Base-by-base conservation (phyloP, 1,140 invertebrate genomes). In the Ptiloglossa arizonensis region DNA sequence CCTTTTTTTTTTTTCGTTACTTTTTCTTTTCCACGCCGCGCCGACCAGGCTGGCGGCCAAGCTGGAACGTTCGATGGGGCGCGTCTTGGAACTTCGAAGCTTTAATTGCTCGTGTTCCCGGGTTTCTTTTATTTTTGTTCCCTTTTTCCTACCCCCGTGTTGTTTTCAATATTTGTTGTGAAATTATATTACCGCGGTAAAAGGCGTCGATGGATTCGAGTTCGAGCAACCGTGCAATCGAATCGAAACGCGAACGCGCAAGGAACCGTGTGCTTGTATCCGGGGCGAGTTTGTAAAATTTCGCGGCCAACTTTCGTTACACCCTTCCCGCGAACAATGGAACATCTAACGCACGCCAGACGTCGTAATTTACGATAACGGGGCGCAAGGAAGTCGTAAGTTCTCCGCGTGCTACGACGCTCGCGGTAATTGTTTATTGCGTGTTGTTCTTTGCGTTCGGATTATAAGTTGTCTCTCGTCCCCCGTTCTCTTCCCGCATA, bases 301-400 rank as follows among this genome's bases (percentile, higher is more conserved):
- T 76, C 69, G 48, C 13, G 19, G 44, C 29, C 46, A 46, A 59
- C 32, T 69, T 71, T 56, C 54, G 64, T 76, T 69, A 32, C 54
- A 69, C 54, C 64, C 64, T 27, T 0, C 27, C 0, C 3, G 52
- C n/a, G 17, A 76, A 76, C 73, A 76, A 76, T 48, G 44, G 54
- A 6, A n/a, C 68, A 59, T 60, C 22, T 24, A 54, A 52, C 52
- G 52, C 22, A 35, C n/a, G 38, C n/a, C 64, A 59, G 64, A 59
- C 73, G 73, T 32, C 46, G 48, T 76, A 76, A 69, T 50, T 76
- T 32, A 29, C 22, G 24, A 24, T 50, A 69, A 76, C 54, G 69
- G 69, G n/a, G 62, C 17, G n/a, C 35, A 1, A 8, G 22, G 29
- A 29, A 9, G 29, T 52, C 54, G 54, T 69, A 69, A 69, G 32